A percentile compares a stretch with the other conserved stretches of the same genome.
phyloP scores from a whole-genome alignment of 2,113 vertebrate species.

The Pygoscelis antarcticus region DNA sequence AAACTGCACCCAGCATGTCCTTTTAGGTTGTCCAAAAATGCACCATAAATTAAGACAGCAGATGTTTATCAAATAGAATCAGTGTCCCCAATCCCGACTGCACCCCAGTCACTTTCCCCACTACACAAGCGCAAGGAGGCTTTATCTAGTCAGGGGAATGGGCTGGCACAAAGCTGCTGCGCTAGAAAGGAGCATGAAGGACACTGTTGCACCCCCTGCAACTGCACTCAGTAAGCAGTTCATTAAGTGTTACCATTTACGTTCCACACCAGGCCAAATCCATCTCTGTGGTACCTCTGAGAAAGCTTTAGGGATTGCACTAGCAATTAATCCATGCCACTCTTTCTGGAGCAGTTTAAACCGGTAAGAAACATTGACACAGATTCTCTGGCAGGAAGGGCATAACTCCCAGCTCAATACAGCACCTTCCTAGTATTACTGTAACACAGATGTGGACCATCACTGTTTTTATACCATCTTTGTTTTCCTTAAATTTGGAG shows the following conservation, averaged over 20 bases:
- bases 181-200: neutral
- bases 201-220: neutral
- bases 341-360: neutral
- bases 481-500: neutral
- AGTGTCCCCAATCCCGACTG: neutral
- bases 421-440: neutral
- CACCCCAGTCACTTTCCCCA: neutral
- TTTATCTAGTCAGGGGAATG: neutral
- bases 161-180: neutral
- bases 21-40: neutral
- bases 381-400: neutral
- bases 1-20: neutral
- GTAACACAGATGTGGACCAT: neutral
- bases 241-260: neutral
- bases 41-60: neutral
- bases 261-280: neutral
- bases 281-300: neutral
- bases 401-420: neutral
- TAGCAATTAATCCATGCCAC: neutral
- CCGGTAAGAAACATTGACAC: neutral
- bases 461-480: neutral
- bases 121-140: neutral
- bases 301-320: neutral
- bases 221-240: neutral
- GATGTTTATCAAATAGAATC: conserved; percentile 14